Conservation (phyloP, 1,140 invertebrate species). For the Artemia franciscana region DNA sequence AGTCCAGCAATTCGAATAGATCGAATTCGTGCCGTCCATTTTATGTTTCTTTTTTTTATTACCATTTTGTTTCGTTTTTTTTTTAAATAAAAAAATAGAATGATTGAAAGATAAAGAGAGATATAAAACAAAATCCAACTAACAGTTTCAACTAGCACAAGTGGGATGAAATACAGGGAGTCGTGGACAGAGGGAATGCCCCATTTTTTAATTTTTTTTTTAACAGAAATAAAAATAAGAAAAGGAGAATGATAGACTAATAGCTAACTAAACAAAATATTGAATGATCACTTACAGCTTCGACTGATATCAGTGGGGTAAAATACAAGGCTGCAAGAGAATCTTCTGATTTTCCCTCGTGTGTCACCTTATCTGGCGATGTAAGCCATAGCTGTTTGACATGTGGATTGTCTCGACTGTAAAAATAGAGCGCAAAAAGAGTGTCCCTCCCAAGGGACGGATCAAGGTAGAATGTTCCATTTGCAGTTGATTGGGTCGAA, state of each 20-base stretch:
- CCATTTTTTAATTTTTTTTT: too few relatives aligned
- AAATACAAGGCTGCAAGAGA: slow-evolving; percentile 9
- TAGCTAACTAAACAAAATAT: too few relatives aligned
- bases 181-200: too few relatives aligned
- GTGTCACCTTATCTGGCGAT: slow-evolving; percentile 5
- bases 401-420: slow-evolving; percentile 14
- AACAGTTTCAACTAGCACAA: not conserved
- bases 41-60: too few relatives aligned
- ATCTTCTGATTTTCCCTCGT: slow-evolving; percentile 9
- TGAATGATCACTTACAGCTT: slow-evolving; percentile 9
- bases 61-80: too few relatives aligned
- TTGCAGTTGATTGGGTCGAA: slow-evolving; percentile 6
- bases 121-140: not conserved
- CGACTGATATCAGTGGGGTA: slow-evolving; percentile 8
- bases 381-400: slow-evolving; percentile 11
- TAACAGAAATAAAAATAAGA: too few relatives aligned
- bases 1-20: too few relatives aligned
- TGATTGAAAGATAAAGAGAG: not conserved
- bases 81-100: not conserved
- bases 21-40: too few relatives aligned
- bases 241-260: too few relatives aligned
- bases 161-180: too few relatives aligned
- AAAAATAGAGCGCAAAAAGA: slow-evolving; percentile 15
- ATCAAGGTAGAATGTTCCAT: slow-evolving; percentile 14
- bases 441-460: slow-evolving; percentile 13